Evolutionary conservation across 2,888 invertebrate genomes (phyloP), one percentile per base, ranked within the genome.

Genomic region (Yponomeuta evonymella): DNA sequence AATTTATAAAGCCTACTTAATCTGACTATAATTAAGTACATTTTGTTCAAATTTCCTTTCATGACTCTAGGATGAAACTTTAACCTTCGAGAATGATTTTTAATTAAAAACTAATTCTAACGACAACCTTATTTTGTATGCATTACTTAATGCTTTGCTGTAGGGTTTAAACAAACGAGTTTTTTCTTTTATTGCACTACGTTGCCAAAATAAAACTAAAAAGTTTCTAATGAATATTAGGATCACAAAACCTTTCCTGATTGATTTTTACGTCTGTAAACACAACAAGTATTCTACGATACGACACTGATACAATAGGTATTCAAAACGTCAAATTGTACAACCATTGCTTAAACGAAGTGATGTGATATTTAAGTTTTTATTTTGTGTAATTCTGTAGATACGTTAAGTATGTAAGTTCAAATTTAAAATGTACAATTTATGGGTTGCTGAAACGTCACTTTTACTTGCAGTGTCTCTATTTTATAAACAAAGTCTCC

Each of bases 1-100:
- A 88, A 90, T 90, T 90, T 91, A 90, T 90, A 90, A 92, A 92
- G 91, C 91, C 88, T 91, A 91, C 89, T 88, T 90, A 90, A 82
- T 86, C 84, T 87, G 83, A 90, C 82, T 82, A 90, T 89, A 89
- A 89, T 91, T 92, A 92, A 91, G 92, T 92, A 92, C 92, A 89
- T 89, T 89, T 89, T 90, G 89, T 90, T 91, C 88, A 86, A 89
- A 88, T 87, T 85, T 81, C 77, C 43, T n/a, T 81, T 84, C 84
- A 87, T 85, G 86, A 86, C 85, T 83, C 36, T 81, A 68, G 70
- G 70, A 23, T 65, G 70, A 70, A 68, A 82, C 80, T 83, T 83
- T 80, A 85, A 83, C 3, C 51, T 58, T 58, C 51, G 51, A 58
- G 51, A 85, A 85, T 86, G 86, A 81, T 82, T 80, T 79, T 87